These are phyloP conservation scores for Chymomyza costata DNA, from an alignment of 1,140 invertebrate genomes.

Conservation along the genomic window DNA sequence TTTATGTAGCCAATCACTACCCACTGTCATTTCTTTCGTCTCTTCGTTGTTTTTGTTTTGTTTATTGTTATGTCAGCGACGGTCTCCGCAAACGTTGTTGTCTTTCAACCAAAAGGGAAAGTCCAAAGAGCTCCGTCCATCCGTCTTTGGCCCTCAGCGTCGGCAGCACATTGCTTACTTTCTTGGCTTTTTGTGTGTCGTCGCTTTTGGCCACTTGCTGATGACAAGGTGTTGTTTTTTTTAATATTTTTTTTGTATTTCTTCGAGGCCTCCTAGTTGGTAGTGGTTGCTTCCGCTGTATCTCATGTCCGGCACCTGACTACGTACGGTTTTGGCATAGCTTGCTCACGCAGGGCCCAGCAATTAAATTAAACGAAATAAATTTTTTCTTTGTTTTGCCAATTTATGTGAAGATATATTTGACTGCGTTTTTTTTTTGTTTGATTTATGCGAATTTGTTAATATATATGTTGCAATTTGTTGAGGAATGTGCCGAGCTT, in stretches of 20 bases:
- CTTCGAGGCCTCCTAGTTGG: too few species aligned
- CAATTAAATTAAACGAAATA: conserved; percentile 28
- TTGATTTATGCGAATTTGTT: too few species aligned
- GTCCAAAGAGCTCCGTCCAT: too few species aligned
- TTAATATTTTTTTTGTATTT: background rate
- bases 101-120: conserved; percentile 68
- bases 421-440: too few species aligned
- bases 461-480: too few species aligned
- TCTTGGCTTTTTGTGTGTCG: conserved; percentile 33
- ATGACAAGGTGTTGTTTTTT: conserved; percentile 17
- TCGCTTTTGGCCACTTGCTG: conserved; percentile 28
- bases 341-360: conserved; percentile 8
- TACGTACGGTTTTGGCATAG: too few species aligned
- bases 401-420: too few species aligned
- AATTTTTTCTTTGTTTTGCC: conserved; percentile 4
- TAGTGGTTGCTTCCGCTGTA: conserved; percentile 39
- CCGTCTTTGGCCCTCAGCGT: conserved; percentile 32
- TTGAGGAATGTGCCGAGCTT: too few species aligned
- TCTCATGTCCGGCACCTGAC: conserved; percentile 32
- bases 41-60: background rate
- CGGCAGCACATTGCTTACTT: conserved; percentile 30
- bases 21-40: background rate
- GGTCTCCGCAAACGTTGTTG: conserved; percentile 25
- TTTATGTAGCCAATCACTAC: conserved; percentile 45
- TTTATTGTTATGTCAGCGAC: conserved; percentile 56